Base-by-base conservation (phyloP, 2,113 vertebrate species). In the Pontoporia blainvillei region DNA sequence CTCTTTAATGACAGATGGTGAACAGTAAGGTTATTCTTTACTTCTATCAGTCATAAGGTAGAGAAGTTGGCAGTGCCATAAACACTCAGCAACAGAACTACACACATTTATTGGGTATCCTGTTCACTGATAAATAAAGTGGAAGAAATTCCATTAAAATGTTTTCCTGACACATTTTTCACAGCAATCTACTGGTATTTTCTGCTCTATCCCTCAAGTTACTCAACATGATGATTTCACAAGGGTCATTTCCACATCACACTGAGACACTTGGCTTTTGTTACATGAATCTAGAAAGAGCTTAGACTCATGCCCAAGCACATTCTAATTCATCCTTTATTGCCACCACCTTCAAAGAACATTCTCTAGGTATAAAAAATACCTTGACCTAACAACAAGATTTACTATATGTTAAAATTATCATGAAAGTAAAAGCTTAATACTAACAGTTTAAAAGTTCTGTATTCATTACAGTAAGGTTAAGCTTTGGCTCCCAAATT, bases 111-210 rank as follows among this genome's bases (percentile, higher is more conserved):
- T 81, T 87, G 69, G 92, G 75, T 76, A 83, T 78, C 44, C n/a
- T 75, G 75, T 87, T 93, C 75, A 36, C 94, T 81, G 75, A 71
- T 87, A 97, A 96, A 97, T 94, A 97, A 96, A 95, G 62, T 96
- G 67, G 75, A 94, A 96, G 66, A 96, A 94, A 96, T 95, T 92
- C 71, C 7, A 39, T 97, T 97, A 93, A 96, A 96, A 95, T 97
- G 69, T 87, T 90, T 97, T 96, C 93, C 62, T 95, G 97, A 96
- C 79, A 97, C 71, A 96, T 98, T 96, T 96, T 96, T 96, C 92
- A 98, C 46, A 88, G 81, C 57, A 94, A 92, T 90, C 72, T 95
- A 81, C 49, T 94, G 46, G 8, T 29, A 69, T 96, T 96, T 97
- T 96, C 81, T 84, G n/a, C 75, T 85, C 81, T 92, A 92, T 95